Conservation (phyloP, 2,113 vertebrate species). For the Lamprotornis superbus region DNA sequence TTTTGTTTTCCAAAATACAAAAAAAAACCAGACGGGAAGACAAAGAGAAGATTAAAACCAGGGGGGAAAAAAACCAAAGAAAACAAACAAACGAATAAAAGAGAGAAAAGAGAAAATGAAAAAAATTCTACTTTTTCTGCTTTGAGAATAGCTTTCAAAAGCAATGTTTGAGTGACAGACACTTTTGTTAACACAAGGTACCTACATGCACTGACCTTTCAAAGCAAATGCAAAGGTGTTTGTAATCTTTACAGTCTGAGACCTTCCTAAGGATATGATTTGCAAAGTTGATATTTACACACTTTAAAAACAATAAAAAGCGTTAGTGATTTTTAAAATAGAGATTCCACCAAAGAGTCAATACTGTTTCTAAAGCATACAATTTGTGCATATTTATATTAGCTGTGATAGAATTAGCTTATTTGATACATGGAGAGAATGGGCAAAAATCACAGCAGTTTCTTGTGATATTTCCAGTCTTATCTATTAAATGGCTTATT, state of each 20-base stretch:
- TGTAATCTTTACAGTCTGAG: conserved; percentile 12
- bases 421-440: background rate
- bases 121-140: background rate
- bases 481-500: background rate
- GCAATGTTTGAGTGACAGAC: background rate
- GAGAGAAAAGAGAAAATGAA: background rate
- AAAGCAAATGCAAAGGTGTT: conserved; percentile 29
- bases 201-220: conserved; percentile 7
- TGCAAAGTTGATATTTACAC: conserved; percentile 48
- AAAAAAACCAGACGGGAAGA: background rate
- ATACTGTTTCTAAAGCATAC: background rate
- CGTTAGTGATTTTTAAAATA: conserved; percentile 4
- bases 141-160: background rate
- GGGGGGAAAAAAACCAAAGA: background rate
- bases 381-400: background rate
- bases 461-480: background rate
- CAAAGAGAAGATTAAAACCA: background rate
- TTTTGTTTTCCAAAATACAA: background rate
- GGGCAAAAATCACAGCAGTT: background rate
- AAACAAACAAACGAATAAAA: background rate
- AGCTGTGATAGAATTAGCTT: background rate
- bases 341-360: background rate
- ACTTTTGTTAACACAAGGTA: conserved; percentile 26
- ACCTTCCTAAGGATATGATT: background rate
- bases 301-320: conserved; percentile 21